Base-by-base conservation (phyloP, 92 coral and sea anemone species). In the Siderastrea radians region DNA sequence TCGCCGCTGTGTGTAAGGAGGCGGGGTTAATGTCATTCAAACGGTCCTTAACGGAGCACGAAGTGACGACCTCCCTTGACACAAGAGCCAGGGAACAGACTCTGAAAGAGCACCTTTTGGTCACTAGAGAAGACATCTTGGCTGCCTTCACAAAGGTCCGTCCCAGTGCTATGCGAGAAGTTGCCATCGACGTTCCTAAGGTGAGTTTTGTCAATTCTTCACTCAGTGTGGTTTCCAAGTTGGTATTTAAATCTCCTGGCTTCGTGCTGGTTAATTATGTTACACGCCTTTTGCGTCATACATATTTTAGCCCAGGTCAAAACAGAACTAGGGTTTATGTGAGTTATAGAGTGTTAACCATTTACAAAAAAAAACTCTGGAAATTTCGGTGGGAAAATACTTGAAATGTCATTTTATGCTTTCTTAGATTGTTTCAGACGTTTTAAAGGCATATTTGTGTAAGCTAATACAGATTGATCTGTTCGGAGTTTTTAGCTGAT, bases 101-200 rank as follows among this genome's bases (percentile, higher is more conserved):
- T 44, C 17, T 91, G 15, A 85, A 90, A 79, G 77, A 86, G 61
- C 82, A 72, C 9, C 91, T 98, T 19, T 71, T 90, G 88, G 89
- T 98, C 52, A 92, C 95, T 10, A 26, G 73, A 26, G 93, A 96
- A 38, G 98, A 98, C 87, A 61, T 96, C 84, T 91, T 90, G 87
- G 92, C 89, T 54, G 98, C 98, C n/a, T 98, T 98, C 79, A 88
- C 92, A 64, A 90, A 94, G 74, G 95, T 95, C 38, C 94, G 97
- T 49, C 99, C 99, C 12, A 98, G 99, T 77, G 99, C 98, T 64
- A 92, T 98, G 98, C 93, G 99, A 45, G 99, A 98, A 90, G 98
- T 98, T 50, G 94, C 99, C 17, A 90, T 96, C 68, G 98, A 98
- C 74, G 93, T 98, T 4, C 99, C 99, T 0, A 98, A 98, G 99